Conservation (phyloP, 1,140 invertebrate genomes). For the Cotesia typhae region DNA sequence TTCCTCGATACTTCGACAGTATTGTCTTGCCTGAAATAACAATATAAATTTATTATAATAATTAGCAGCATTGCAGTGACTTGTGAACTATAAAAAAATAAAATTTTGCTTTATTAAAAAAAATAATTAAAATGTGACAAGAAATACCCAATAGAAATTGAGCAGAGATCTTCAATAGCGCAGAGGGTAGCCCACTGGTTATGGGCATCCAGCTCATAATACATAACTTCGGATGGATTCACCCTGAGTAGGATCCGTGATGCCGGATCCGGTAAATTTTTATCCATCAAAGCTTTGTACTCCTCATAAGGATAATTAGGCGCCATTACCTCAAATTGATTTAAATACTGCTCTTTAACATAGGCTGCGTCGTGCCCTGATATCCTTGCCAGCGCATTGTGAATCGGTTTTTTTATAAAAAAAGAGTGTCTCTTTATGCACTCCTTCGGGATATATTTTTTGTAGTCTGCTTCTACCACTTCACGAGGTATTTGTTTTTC, state of each 20-base stretch:
- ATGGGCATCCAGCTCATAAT: conserved; percentile 69
- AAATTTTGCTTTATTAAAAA: background rate
- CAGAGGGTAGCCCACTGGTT: conserved; percentile 76
- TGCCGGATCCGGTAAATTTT: conserved; percentile 56
- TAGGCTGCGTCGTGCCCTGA: conserved; percentile 71
- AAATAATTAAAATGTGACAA: conserved; percentile 18
- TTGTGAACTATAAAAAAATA: too few relatives aligned
- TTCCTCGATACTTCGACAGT: conserved; percentile 81
- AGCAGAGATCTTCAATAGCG: conserved; percentile 83
- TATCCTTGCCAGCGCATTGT: conserved; percentile 72
- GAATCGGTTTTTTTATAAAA: conserved; percentile 79
- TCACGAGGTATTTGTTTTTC: conserved; percentile 74
- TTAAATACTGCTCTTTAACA: conserved; percentile 81
- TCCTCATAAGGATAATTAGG: conserved; percentile 84
- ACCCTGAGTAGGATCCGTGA: conserved; percentile 66
- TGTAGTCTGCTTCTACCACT: conserved; percentile 78
- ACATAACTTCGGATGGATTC: conserved; percentile 73
- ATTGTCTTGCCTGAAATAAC: conserved; percentile 65
- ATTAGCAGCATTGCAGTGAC: too few relatives aligned
- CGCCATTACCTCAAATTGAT: conserved; percentile 78
- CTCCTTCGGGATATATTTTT: conserved; percentile 82
- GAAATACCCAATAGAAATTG: conserved; percentile 72
- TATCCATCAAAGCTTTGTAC: conserved; percentile 74
- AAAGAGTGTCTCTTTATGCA: conserved; percentile 77
- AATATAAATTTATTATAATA: conserved; percentile 10